These are phyloP conservation scores for Smithornis capensis DNA, from an alignment of 2,113 vertebrate species.

Conservation along the genomic window DNA sequence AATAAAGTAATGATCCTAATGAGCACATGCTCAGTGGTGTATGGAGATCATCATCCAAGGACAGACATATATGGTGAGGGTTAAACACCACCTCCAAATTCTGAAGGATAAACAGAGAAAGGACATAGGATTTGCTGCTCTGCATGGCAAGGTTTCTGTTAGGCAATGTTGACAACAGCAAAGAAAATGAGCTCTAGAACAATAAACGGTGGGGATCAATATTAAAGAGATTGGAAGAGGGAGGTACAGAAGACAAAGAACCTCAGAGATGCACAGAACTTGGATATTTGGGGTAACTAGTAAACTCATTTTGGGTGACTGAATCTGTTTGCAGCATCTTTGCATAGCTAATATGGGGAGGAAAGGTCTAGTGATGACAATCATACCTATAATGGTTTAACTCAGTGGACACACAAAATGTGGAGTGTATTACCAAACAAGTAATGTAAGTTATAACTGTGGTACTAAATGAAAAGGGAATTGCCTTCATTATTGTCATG, in stretches of 20 bases:
- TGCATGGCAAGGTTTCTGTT: not conserved
- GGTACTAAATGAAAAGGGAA: not conserved
- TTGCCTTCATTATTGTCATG: not conserved
- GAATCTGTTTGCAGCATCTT: not conserved
- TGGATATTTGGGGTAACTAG: not conserved
- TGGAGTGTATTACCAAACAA: not conserved
- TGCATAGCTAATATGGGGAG: not conserved
- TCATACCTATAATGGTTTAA: not conserved
- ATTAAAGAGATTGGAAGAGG: not conserved
- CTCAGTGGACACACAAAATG: not conserved
- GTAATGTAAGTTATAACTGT: not conserved
- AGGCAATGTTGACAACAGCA: not conserved
- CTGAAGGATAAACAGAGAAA: not conserved
- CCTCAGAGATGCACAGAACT: not conserved
- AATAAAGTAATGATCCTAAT: not conserved
- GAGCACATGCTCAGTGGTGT: not conserved
- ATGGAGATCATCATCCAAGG: not conserved
- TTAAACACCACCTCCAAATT: not conserved
- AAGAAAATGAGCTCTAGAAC: not conserved
- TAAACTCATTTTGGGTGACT: not conserved
- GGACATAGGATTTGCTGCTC: not conserved
- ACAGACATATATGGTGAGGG: not conserved
- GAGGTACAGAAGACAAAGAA: not conserved
- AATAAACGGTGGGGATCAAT: not conserved
- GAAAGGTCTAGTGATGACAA: not conserved